Conservation (phyloP, 2,888 invertebrate genomes). For the Melanchra persicariae region DNA sequence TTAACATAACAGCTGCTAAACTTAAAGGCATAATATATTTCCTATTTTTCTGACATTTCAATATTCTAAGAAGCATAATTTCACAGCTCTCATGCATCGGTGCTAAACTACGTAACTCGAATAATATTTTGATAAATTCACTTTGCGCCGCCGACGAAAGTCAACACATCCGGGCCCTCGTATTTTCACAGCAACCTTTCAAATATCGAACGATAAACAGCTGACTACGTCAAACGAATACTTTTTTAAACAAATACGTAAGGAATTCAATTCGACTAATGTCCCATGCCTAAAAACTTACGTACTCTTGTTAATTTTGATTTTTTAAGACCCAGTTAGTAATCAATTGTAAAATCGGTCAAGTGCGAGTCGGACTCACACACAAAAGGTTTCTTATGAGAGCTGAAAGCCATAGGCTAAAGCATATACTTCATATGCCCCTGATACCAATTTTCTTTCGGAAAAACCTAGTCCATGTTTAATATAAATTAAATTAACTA, state of each 20-base stretch:
- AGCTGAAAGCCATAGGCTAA: no score
- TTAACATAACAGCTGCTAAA: no score
- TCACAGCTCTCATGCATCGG: conserved; percentile 16
- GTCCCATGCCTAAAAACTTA: background rate
- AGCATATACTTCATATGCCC: no score
- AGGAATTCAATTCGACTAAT: background rate
- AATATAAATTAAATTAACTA: background rate
- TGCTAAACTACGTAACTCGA: conserved; percentile 23
- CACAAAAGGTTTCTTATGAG: no score
- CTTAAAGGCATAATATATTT: no score
- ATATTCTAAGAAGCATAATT: conserved; percentile 1
- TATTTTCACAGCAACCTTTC: conserved; percentile 47
- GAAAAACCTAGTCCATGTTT: background rate
- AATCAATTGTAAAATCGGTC: no score
- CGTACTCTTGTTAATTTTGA: background rate
- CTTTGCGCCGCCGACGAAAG: conserved; percentile 14
- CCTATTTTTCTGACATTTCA: background rate
- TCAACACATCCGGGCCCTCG: conserved; percentile 30
- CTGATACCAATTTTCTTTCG: no score
- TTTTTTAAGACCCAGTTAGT: no score
- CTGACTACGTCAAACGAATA: conserved; percentile 6
- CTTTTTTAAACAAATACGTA: conserved; percentile 10
- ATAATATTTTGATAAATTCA: conserved; percentile 49
- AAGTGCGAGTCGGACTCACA: no score
- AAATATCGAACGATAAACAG: conserved; percentile 44